A percentile compares a stretch with the other conserved stretches of the same genome.
Conservation (phyloP, 2,113 vertebrate species). For the Dendrocopos noguchii region DNA sequence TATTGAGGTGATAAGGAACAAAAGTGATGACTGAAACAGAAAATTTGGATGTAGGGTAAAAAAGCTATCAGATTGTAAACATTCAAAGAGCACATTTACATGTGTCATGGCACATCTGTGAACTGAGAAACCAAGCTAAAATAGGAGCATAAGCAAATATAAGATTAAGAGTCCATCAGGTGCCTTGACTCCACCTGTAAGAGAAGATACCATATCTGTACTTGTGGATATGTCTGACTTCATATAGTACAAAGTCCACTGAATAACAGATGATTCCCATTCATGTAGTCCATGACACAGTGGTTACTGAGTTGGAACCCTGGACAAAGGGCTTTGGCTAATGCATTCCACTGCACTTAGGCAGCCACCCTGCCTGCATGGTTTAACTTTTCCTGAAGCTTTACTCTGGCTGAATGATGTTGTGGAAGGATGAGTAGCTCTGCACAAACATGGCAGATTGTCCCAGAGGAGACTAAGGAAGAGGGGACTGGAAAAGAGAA, state of each 20-base stretch:
- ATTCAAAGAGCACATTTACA: not conserved
- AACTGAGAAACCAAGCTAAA: not conserved
- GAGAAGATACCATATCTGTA: not conserved
- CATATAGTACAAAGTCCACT: not conserved
- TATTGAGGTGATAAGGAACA: not conserved
- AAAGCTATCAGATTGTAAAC: not conserved
- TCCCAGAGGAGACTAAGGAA: not conserved
- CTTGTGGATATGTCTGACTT: not conserved
- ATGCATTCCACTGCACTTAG: not conserved
- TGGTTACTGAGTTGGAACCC: not conserved
- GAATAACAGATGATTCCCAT: not conserved
- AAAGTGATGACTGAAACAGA: not conserved
- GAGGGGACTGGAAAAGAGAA: not conserved
- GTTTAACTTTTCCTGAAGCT: not conserved
- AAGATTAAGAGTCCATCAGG: not conserved
- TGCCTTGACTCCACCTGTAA: not conserved
- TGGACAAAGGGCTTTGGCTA: slow-evolving; percentile 1
- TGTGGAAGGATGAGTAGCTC: not conserved
- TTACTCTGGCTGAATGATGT: not conserved
- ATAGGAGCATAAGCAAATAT: slow-evolving; percentile 1
- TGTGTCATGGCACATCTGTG: not conserved
- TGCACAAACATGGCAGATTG: not conserved
- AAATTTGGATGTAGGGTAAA: not conserved
- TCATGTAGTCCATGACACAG: not conserved
- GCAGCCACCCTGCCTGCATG: not conserved